A percentile compares a stretch with the other conserved stretches of the same genome.
Evolutionary conservation across 2,888 invertebrate species (phyloP).

Genomic region (Orthosia gothica): DNA sequence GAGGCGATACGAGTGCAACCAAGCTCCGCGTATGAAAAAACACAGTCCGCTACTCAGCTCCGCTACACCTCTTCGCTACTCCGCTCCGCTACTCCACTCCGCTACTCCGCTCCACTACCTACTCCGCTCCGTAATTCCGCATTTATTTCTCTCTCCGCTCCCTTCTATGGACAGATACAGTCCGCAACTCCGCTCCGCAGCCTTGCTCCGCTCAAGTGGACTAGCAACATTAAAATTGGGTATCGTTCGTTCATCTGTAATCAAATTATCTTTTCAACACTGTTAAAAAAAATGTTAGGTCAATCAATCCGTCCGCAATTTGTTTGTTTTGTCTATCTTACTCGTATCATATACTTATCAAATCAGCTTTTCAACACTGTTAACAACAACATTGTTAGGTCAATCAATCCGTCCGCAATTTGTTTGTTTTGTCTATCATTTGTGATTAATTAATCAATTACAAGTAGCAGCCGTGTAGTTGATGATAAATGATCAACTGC

Average conservation of each 20-base stretch:
- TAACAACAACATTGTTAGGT: slow-evolving; percentile 7
- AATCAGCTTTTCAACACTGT: background rate
- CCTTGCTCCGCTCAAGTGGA: too few species aligned
- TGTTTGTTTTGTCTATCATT: slow-evolving; percentile 6
- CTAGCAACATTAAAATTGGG: background rate
- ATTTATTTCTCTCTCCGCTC: too few species aligned
- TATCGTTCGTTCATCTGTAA: background rate
- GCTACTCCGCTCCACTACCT: too few species aligned
- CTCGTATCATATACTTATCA: too few species aligned
- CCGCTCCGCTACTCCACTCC: too few species aligned
- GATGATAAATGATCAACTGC: slow-evolving; percentile 19
- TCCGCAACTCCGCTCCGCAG: too few species aligned
- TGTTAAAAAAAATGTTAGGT: slow-evolving; percentile 3
- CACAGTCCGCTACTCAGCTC: too few species aligned
- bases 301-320: slow-evolving; percentile 1
- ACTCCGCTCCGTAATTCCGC: too few species aligned
- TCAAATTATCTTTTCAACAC: background rate
- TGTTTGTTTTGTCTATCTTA: slow-evolving; percentile 8
- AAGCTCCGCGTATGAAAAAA: too few species aligned
- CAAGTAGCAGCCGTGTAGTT: background rate
- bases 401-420: slow-evolving; percentile 1
- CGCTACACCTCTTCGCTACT: too few species aligned
- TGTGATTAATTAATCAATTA: slow-evolving; percentile 13
- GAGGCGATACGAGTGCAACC: too few species aligned
- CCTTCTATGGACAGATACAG: too few species aligned